phyloP scores from a whole-genome alignment of 2,888 invertebrate genomes.

The Idaea biselata region DNA sequence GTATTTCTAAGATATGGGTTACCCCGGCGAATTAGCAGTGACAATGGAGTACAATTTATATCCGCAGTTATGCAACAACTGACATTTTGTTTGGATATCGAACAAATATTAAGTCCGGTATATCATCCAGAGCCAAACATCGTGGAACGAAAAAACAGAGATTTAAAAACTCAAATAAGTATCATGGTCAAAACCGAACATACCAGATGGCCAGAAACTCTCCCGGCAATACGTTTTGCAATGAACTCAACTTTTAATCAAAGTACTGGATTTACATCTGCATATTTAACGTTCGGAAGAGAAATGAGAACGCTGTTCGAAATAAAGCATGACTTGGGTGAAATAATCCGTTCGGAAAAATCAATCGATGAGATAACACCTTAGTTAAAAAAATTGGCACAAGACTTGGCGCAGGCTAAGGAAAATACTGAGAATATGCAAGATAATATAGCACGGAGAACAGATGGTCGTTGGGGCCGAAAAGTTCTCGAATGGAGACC shows the following conservation, averaged over 20 bases:
- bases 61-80: conserved; percentile 14
- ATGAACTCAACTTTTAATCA: conserved; percentile 13
- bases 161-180: conserved; percentile 30
- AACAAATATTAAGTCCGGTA: conserved; percentile 13
- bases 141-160: conserved; percentile 39
- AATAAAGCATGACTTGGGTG: conserved; percentile 11
- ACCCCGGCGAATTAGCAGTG: conserved; percentile 40
- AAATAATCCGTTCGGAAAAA: conserved; percentile 13
- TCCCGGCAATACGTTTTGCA: conserved; percentile 20
- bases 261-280: conserved; percentile 14
- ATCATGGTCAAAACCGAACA: conserved; percentile 12
- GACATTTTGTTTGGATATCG: not conserved
- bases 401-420: too few relatives aligned
- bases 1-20: conserved; percentile 39
- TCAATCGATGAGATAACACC: conserved; percentile 14
- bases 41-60: conserved; percentile 39
- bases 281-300: conserved; percentile 22
- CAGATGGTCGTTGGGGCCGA: too few relatives aligned
- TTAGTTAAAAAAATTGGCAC: not conserved
- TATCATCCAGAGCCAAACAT: conserved; percentile 32
- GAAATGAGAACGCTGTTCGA: conserved; percentile 17
- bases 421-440: too few relatives aligned
- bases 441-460: too few relatives aligned
- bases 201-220: conserved; percentile 10
- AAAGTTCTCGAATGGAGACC: too few relatives aligned